phyloP scores from a whole-genome alignment of 2,113 vertebrate genomes.

The Anseranas semipalmata region DNA sequence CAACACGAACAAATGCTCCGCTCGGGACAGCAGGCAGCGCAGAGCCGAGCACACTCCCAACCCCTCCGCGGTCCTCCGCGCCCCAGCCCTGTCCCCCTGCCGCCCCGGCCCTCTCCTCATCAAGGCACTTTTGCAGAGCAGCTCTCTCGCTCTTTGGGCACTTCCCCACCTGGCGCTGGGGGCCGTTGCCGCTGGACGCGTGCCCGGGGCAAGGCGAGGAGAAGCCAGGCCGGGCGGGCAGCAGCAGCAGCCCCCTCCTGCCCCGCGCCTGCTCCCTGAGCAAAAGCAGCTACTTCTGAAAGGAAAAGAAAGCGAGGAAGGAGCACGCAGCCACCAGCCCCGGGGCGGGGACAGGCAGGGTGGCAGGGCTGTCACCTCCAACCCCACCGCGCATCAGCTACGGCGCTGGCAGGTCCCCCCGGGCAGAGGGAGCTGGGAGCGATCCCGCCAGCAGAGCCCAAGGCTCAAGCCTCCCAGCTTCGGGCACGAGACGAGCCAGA shows the following conservation, averaged over 20 bases:
- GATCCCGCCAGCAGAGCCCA: neutral
- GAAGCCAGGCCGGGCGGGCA: neutral
- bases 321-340: neutral
- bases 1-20: neutral
- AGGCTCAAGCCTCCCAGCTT: neutral
- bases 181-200: neutral
- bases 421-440: neutral
- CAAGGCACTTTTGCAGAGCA: constrained; percentile 72
- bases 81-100: neutral
- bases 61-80: neutral
- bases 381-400: rapidly evolving
- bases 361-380: neutral
- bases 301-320: constrained; percentile 40
- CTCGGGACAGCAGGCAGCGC: neutral
- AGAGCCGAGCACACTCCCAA: neutral
- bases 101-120: neutral
- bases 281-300: constrained; percentile 62
- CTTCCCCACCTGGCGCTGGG: neutral
- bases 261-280: constrained; percentile 48
- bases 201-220: neutral
- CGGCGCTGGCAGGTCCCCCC: rapidly evolving
- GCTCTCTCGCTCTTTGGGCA: constrained; percentile 61
- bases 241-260: neutral
- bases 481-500: neutral
- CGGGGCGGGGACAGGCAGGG: neutral